phyloP scores from a whole-genome alignment of 2,797 vertebrate species.

The Philypnodon macrostomus region DNA sequence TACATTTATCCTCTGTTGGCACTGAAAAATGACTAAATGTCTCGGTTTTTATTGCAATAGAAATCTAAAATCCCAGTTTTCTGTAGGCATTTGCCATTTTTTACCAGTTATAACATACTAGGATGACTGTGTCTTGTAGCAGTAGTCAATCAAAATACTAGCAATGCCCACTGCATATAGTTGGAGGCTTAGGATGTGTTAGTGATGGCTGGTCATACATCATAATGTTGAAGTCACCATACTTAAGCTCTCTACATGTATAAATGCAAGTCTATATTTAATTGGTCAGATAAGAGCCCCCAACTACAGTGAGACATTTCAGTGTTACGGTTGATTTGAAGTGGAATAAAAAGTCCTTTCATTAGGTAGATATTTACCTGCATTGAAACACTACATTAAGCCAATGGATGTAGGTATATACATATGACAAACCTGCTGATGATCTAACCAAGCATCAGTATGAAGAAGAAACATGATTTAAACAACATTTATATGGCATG shows the following conservation, averaged over 20 bases:
- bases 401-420: too few species aligned
- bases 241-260: not conserved
- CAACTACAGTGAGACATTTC: not conserved
- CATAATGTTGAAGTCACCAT: not conserved
- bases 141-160: too few species aligned
- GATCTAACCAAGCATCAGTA: too few species aligned
- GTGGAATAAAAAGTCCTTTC: too few species aligned
- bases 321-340: not conserved
- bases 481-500: too few species aligned
- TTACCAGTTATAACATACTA: not conserved
- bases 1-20: constrained; percentile 13
- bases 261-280: not conserved
- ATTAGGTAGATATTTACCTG: too few species aligned
- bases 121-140: too few species aligned
- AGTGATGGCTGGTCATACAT: not conserved
- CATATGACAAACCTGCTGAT: too few species aligned
- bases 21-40: constrained; percentile 15
- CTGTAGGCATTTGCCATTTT: constrained; percentile 1
- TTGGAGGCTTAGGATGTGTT: not conserved
- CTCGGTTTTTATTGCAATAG: constrained; percentile 1
- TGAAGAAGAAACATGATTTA: too few species aligned
- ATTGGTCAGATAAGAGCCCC: not conserved
- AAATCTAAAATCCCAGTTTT: constrained; percentile 7
- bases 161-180: too few species aligned
- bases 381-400: too few species aligned